Conservation (phyloP, 2,888 invertebrate genomes). For the Temnothorax ravouxi region DNA sequence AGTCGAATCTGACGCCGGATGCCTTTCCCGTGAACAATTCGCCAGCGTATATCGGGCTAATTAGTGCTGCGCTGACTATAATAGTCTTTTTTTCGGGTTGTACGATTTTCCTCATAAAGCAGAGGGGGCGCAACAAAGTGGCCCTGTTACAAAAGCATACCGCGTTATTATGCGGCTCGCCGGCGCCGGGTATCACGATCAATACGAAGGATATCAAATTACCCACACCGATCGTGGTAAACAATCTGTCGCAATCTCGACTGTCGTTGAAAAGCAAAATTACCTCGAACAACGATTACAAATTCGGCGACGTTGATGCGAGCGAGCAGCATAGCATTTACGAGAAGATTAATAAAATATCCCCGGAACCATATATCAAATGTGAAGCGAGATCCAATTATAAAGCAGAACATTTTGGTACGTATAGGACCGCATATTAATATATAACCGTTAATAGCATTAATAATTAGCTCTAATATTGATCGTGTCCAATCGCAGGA, state of each 20-base stretch:
- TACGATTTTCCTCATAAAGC: constrained; percentile 89
- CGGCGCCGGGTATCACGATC: constrained; percentile 88
- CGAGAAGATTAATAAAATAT: constrained; percentile 76
- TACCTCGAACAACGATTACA: constrained; percentile 74
- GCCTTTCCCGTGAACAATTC: constrained; percentile 89
- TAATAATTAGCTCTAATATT: constrained; percentile 32
- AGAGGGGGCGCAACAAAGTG: constrained; percentile 89
- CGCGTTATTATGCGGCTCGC: constrained; percentile 88
- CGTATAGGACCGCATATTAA: constrained; percentile 12
- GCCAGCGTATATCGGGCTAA: constrained; percentile 87
- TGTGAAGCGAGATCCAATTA: constrained; percentile 87
- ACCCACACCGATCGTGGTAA: constrained; percentile 88
- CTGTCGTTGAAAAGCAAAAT: constrained; percentile 86
- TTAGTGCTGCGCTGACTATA: constrained; percentile 90
- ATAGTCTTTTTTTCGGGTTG: constrained; percentile 90
- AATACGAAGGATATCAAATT: constrained; percentile 89
- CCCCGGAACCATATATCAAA: constrained; percentile 87
- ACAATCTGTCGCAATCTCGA: constrained; percentile 87
- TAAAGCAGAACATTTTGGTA: constrained; percentile 87
- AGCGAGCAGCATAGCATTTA: constrained; percentile 33
- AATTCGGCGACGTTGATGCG: constrained; percentile 25
- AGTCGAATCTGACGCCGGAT: constrained; percentile 86
- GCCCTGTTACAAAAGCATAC: constrained; percentile 90
- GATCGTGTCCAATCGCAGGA: neutral
- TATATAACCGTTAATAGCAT: neutral